phyloP scores from a whole-genome alignment of 2,113 vertebrate genomes.

The Gymnogyps californianus region DNA sequence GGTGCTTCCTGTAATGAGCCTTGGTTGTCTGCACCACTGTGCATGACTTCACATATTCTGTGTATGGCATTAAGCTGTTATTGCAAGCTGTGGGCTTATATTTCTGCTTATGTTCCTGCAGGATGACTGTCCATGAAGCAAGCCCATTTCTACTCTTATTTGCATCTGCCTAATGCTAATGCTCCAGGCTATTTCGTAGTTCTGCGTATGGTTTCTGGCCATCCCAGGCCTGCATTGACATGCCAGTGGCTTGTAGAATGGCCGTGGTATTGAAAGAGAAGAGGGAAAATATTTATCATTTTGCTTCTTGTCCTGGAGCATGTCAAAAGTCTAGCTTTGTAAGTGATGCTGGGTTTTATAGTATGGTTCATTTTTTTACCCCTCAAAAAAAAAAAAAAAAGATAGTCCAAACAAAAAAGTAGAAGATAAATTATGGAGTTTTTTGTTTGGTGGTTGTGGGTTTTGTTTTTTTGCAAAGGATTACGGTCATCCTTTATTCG shows the following conservation, averaged over 20 bases:
- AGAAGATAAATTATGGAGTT: fast-evolving
- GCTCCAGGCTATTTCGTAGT: neutral
- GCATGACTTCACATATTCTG: neutral
- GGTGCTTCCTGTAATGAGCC: neutral
- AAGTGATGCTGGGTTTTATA: neutral
- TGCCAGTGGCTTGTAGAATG: neutral
- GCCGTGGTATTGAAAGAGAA: neutral
- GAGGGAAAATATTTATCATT: neutral
- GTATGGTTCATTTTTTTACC: neutral
- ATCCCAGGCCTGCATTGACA: neutral
- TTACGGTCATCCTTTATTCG: neutral
- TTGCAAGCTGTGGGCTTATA: neutral
- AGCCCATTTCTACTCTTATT: neutral
- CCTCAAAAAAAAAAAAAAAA: neutral
- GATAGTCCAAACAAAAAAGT: neutral
- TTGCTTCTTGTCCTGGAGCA: neutral
- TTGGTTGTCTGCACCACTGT: neutral
- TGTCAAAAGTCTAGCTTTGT: neutral
- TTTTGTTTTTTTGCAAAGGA: neutral
- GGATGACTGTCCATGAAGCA: neutral
- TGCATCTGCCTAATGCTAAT: neutral
- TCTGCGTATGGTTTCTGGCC: neutral
- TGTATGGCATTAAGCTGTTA: neutral
- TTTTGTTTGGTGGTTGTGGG: neutral
- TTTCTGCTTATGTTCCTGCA: neutral